Evolutionary conservation across 2,797 vertebrate species (phyloP).

Genomic region (Labeo calbasu): DNA sequence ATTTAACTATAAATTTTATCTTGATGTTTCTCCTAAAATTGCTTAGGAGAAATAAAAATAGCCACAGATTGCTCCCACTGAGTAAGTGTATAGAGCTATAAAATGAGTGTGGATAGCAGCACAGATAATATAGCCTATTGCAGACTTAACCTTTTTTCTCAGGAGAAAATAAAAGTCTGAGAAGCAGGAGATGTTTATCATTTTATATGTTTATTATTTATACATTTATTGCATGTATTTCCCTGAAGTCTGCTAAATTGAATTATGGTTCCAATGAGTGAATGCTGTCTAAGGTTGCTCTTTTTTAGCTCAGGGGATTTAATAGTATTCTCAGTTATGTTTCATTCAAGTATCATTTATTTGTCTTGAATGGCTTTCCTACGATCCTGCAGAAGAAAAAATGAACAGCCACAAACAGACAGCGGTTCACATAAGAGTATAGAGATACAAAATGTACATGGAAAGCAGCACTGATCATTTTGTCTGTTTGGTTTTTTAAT

Average conservation of each 20-base stretch:
- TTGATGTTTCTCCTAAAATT: background rate
- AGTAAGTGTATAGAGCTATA: background rate
- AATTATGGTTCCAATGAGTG: background rate
- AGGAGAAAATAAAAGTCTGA: background rate
- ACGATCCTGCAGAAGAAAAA: background rate
- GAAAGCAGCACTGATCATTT: background rate
- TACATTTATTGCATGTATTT: background rate
- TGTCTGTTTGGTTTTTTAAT: background rate
- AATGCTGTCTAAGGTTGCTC: background rate
- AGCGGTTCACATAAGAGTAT: background rate
- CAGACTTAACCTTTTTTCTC: slow-evolving; percentile 5
- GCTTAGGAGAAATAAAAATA: background rate
- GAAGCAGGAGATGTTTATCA: background rate
- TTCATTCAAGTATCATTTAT: background rate
- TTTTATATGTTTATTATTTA: background rate
- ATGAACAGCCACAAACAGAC: background rate
- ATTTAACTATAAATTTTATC: background rate
- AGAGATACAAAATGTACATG: background rate
- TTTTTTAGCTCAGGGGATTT: background rate
- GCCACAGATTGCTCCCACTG: background rate
- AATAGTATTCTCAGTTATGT: background rate
- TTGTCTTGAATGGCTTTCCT: too few relatives aligned
- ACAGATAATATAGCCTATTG: background rate
- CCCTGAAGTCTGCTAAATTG: background rate
- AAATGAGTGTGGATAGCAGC: background rate